These are phyloP conservation scores for Germaria angustata DNA, from an alignment of 2,888 invertebrate genomes.

Conservation along the genomic window DNA sequence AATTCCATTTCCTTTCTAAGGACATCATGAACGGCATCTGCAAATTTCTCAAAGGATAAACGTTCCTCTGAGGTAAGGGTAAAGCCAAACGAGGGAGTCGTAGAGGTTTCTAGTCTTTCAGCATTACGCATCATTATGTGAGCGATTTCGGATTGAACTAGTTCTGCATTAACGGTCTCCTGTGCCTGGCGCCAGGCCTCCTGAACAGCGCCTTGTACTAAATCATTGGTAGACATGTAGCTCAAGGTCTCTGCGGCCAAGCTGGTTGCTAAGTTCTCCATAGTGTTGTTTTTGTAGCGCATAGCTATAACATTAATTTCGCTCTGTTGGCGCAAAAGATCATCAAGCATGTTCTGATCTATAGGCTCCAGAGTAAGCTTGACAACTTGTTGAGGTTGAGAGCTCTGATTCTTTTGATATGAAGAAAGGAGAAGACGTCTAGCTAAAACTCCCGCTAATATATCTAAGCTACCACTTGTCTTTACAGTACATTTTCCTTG, in stretches of 20 bases:
- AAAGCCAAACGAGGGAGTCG: constrained; percentile 82
- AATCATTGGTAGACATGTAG: constrained; percentile 81
- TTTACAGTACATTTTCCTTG: constrained; percentile 81
- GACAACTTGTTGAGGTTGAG: constrained; percentile 72
- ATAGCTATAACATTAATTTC: constrained; percentile 84
- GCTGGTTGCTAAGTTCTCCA: constrained; percentile 86
- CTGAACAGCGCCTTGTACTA: constrained; percentile 85
- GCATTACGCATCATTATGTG: constrained; percentile 87
- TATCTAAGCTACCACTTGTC: constrained; percentile 83
- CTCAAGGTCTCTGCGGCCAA: constrained; percentile 86
- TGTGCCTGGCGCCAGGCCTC: constrained; percentile 89
- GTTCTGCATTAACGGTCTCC: constrained; percentile 86
- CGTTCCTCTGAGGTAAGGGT: constrained; percentile 85
- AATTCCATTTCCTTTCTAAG: constrained; percentile 87
- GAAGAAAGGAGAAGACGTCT: constrained; percentile 83
- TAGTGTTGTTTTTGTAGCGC: constrained; percentile 85
- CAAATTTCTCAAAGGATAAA: constrained; percentile 87
- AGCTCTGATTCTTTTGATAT: constrained; percentile 68
- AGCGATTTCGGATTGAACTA: constrained; percentile 88
- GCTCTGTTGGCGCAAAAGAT: constrained; percentile 82
- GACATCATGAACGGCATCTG: constrained; percentile 86
- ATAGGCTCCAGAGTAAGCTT: constrained; percentile 82
- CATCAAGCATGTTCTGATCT: constrained; percentile 78
- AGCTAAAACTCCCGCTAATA: constrained; percentile 88
- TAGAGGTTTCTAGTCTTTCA: constrained; percentile 84